phyloP scores from a whole-genome alignment of 2,797 vertebrate genomes.

The Ibycter americanus region DNA sequence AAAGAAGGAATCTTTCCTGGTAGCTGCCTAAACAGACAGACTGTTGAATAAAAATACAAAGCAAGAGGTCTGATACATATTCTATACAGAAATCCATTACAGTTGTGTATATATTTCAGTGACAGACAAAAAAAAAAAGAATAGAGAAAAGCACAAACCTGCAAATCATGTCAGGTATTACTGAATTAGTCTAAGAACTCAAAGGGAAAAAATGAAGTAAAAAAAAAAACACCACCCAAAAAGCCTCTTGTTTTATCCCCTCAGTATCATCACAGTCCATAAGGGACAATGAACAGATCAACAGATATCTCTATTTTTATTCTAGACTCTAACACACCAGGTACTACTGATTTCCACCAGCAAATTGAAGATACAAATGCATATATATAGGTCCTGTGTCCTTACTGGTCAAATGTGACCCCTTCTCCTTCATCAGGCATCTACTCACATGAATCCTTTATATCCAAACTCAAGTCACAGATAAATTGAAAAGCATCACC shows the following conservation, averaged over 20 bases:
- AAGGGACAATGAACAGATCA: not conserved
- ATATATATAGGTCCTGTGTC: not conserved
- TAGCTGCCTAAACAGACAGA: not conserved
- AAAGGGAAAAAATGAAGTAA: not conserved
- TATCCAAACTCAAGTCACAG: not conserved
- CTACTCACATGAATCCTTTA: not conserved
- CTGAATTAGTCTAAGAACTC: not conserved
- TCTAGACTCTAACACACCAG: not conserved
- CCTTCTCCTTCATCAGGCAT: not conserved
- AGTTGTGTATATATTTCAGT: not conserved
- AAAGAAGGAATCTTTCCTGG: not conserved
- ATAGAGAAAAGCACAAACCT: not conserved
- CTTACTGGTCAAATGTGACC: not conserved
- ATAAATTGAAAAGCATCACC: not conserved
- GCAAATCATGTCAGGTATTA: not conserved
- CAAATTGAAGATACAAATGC: not conserved
- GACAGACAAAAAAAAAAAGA: not conserved
- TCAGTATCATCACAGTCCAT: not conserved
- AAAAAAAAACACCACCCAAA: not conserved
- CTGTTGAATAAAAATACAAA: conserved; percentile 18
- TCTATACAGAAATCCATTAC: not conserved
- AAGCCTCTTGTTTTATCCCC: not conserved
- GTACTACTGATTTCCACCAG: not conserved
- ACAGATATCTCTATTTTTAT: not conserved
- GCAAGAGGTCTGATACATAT: not conserved